These are phyloP conservation scores for Stichopus horrens DNA, from an alignment of 53 echinoderm and acorn worm species.

Conservation along the genomic window DNA sequence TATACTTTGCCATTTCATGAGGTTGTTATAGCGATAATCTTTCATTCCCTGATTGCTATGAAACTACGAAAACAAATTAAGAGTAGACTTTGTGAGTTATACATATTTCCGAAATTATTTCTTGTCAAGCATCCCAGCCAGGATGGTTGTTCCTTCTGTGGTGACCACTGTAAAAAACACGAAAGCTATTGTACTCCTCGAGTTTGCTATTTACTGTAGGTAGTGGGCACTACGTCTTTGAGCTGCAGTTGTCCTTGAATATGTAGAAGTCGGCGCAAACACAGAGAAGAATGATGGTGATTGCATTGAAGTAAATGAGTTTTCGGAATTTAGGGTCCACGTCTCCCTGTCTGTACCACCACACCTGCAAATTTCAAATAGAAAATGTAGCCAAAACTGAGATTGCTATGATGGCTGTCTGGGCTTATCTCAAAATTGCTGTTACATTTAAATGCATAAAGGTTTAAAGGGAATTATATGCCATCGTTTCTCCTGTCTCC, in stretches of 20 bases:
- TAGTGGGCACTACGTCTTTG: background rate
- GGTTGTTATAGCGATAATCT: no score
- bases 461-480: no score
- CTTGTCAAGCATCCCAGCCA: background rate
- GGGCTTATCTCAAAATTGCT: no score
- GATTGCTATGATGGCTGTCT: no score
- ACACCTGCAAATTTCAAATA: constrained; percentile 65
- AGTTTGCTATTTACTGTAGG: background rate
- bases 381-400: background rate
- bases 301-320: constrained; percentile 90
- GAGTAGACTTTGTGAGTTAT: no score
- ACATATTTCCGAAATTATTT: no score
- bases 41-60: no score
- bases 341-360: constrained; percentile 97
- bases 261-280: constrained; percentile 82
- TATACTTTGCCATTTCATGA: no score
- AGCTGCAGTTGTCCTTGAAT: constrained; percentile 52
- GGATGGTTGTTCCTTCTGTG: background rate
- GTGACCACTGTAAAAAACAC: background rate
- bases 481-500: no score
- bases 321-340: constrained; percentile 88
- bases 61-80: no score
- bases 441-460: no score
- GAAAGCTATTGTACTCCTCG: background rate
- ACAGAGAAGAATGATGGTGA: constrained; percentile 75